These are phyloP conservation scores for Macrobrachium rosenbergii DNA, from an alignment of 1,140 invertebrate genomes.

Conservation along the genomic window DNA sequence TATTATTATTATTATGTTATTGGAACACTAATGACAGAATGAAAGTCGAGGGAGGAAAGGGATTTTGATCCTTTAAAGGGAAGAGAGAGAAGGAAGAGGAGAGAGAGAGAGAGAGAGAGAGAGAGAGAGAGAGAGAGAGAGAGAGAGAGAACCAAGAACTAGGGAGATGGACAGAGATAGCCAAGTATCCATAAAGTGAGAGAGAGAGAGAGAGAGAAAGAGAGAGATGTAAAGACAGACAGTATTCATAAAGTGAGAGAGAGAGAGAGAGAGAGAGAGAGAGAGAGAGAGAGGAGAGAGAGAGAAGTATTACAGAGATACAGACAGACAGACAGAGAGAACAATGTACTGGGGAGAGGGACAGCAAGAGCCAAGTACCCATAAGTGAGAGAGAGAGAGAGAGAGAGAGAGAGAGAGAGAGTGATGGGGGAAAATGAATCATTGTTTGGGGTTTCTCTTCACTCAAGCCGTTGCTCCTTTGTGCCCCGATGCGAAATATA, in stretches of 20 bases:
- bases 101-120: slow-evolving; percentile 30
- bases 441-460: no score
- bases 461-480: no score
- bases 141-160: no score
- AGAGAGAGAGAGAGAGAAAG: slow-evolving; percentile 31
- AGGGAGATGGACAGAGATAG: not conserved
- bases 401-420: slow-evolving; percentile 35
- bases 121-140: slow-evolving; percentile 31
- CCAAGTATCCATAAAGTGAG: no score
- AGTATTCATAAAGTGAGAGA: not conserved
- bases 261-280: slow-evolving; percentile 32
- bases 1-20: no score
- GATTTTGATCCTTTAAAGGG: not conserved
- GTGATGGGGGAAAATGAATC: not conserved
- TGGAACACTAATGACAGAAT: no score
- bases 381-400: slow-evolving; percentile 12
- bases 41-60: no score
- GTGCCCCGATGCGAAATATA: no score
- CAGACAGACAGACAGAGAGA: not conserved
- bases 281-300: slow-evolving; percentile 7
- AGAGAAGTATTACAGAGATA: not conserved
- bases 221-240: no score
- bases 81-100: slow-evolving; percentile 14
- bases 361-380: not conserved
- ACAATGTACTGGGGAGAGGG: not conserved